phyloP scores from a whole-genome alignment of 2,797 vertebrate species.

The Taenioides sp. region DNA sequence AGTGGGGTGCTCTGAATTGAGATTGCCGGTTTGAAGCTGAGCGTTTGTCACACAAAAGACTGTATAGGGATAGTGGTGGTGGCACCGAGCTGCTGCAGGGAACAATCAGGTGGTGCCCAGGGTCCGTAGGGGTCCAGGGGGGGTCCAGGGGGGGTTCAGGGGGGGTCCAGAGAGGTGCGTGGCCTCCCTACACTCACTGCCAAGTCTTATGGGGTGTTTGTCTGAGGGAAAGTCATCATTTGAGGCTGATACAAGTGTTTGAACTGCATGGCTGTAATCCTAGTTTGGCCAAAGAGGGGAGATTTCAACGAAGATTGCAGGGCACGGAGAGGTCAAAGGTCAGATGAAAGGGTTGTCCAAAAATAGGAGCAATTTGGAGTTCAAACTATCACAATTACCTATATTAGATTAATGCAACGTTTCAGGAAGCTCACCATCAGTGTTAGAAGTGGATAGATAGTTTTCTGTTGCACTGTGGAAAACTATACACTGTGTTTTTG shows the following conservation, averaged over 20 bases:
- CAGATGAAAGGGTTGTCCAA: constrained; percentile 72
- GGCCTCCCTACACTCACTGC: constrained; percentile 68
- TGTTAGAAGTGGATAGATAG: background rate
- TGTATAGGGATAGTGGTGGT: constrained; percentile 44
- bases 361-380: constrained; percentile 32
- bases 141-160: constrained; percentile 12
- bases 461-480: background rate
- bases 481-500: background rate
- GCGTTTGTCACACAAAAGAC: constrained; percentile 39
- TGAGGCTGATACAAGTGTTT: constrained; percentile 89
- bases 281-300: constrained; percentile 76
- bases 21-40: constrained; percentile 55
- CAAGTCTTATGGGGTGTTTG: constrained; percentile 85
- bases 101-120: constrained; percentile 63
- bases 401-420: constrained; percentile 1
- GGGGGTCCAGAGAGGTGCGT: constrained; percentile 46
- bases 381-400: constrained; percentile 1
- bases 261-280: constrained; percentile 84
- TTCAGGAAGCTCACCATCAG: background rate
- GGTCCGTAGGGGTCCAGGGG: constrained; percentile 35
- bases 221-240: constrained; percentile 88
- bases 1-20: constrained; percentile 62
- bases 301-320: constrained; percentile 80
- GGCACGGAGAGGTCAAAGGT: constrained; percentile 76
- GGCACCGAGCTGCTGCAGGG: constrained; percentile 52